Evolutionary conservation across 2,888 invertebrate genomes (phyloP).

Genomic region (Leptopilina drosophilae): DNA sequence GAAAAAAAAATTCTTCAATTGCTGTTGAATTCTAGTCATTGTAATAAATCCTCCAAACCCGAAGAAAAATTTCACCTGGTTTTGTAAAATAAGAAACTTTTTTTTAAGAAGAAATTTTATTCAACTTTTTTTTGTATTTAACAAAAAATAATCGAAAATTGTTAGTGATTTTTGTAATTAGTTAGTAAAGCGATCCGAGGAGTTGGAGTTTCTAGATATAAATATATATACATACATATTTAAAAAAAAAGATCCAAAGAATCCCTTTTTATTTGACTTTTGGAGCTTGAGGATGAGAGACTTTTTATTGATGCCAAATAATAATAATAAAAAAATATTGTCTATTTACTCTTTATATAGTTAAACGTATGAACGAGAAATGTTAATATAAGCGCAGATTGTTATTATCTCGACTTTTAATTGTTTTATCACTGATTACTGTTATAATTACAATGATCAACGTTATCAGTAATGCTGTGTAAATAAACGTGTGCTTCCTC

Average conservation of each 20-base stretch:
- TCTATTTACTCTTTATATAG: constrained; percentile 38
- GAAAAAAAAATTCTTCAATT: no score
- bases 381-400: constrained; percentile 53
- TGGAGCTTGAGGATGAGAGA: constrained; percentile 48
- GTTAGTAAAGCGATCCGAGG: constrained; percentile 20
- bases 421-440: constrained; percentile 58
- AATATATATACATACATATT: no score
- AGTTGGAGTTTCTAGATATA: constrained; percentile 19
- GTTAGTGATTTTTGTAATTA: background rate
- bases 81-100: no score
- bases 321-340: background rate
- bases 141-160: no score
- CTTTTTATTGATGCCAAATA: constrained; percentile 26
- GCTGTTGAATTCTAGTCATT: no score
- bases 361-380: constrained; percentile 44
- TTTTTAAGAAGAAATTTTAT: no score
- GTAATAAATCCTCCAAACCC: no score
- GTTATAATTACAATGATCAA: constrained; percentile 59
- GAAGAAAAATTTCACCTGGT: no score
- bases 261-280: constrained; percentile 50
- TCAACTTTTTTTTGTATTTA: no score
- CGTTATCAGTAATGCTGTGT: constrained; percentile 68
- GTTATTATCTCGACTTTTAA: constrained; percentile 56
- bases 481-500: constrained; percentile 76
- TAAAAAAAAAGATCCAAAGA: constrained; percentile 28